A percentile compares a stretch with the other conserved stretches of the same genome.
These are phyloP conservation scores for Sebastes aleutianus DNA, from an alignment of 2,797 vertebrate species.

Conservation along the genomic window DNA sequence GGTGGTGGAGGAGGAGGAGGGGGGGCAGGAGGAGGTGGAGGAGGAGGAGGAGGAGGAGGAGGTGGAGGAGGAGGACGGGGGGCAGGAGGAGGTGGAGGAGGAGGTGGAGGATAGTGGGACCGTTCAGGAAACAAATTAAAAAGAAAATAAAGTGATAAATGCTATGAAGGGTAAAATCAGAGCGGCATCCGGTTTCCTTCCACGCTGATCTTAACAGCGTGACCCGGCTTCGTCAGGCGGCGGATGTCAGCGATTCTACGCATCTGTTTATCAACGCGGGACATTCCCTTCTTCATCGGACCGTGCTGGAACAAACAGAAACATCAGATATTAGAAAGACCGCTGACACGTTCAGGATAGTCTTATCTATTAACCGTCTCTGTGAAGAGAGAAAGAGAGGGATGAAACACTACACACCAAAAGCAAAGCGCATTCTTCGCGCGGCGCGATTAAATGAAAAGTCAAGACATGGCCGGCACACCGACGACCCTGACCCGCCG, in stretches of 20 bases:
- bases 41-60: no score
- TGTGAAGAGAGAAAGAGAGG: no score
- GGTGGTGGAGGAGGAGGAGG: not conserved
- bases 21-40: no score
- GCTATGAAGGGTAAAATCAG: constrained; percentile 80
- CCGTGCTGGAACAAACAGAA: constrained; percentile 76
- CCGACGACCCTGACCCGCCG: no score
- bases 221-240: constrained; percentile 91
- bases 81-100: no score
- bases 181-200: constrained; percentile 98
- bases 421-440: no score
- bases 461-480: no score
- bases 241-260: constrained; percentile 94
- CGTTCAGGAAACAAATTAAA: constrained; percentile 12
- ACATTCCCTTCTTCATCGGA: constrained; percentile 91
- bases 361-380: fast-evolving
- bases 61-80: not conserved
- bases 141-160: constrained; percentile 22
- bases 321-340: fast-evolving
- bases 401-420: no score
- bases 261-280: constrained; percentile 97
- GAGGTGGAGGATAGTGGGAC: not conserved
- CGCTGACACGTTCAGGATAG: fast-evolving
- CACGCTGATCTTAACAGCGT: constrained; percentile 97
- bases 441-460: no score